Conservation (phyloP, 2,113 vertebrate genomes). For the Pampusana beccarii region DNA sequence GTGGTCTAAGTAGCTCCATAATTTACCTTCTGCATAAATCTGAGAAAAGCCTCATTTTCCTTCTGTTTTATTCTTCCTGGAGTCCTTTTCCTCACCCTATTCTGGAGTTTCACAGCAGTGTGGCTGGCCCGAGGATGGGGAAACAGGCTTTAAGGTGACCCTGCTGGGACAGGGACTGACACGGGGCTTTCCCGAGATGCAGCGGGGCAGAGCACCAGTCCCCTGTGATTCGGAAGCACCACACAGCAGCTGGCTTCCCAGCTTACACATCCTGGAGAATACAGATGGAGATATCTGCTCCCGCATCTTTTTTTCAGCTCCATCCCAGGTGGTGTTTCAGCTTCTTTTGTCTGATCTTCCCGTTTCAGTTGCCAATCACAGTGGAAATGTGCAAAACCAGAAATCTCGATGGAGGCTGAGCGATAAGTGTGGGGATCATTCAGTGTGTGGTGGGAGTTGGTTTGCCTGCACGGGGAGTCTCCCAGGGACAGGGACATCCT, state of each 20-base stretch:
- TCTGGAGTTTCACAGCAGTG: background rate
- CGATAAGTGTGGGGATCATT: background rate
- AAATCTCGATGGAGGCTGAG: background rate
- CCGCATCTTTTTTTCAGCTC: slow-evolving; percentile 32
- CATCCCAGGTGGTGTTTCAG: slow-evolving; percentile 44
- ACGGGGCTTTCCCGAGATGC: slow-evolving; percentile 8
- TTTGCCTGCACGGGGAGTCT: background rate
- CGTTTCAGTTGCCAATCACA: background rate
- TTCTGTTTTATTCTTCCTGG: slow-evolving; percentile 11
- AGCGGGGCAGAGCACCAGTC: background rate
- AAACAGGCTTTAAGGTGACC: slow-evolving; percentile 18
- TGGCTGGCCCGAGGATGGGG: slow-evolving; percentile 11
- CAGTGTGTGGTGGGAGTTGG: background rate
- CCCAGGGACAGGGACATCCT: background rate
- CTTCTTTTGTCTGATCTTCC: slow-evolving; percentile 50
- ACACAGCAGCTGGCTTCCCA: background rate
- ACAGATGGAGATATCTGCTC: slow-evolving; percentile 37
- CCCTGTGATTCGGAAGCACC: background rate
- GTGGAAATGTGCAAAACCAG: background rate
- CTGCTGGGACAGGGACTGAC: background rate
- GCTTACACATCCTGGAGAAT: background rate
- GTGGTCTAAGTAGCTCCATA: slow-evolving; percentile 23
- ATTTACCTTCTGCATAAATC: slow-evolving; percentile 29
- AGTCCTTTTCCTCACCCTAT: background rate
- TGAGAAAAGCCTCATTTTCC: background rate